Percentiles rank a stretch among this genome's conserved stretches.
These are phyloP conservation scores for Temnothorax ravouxi DNA, from an alignment of 2,888 invertebrate species.

Conservation along the genomic window DNA sequence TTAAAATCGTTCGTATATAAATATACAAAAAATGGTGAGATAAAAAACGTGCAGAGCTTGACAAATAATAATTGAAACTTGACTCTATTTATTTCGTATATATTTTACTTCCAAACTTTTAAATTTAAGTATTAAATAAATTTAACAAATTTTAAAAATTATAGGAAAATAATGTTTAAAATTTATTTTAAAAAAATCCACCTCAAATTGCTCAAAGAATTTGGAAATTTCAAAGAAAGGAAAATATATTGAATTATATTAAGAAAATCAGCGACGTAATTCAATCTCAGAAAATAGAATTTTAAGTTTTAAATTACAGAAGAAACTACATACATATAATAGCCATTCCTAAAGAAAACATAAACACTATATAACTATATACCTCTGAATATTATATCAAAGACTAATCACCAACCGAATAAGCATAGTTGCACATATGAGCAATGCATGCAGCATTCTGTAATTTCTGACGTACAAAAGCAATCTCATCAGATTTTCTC, in stretches of 20 bases:
- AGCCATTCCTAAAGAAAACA: background rate
- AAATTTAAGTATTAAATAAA: background rate
- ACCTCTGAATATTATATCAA: background rate
- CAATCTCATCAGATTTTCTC: background rate
- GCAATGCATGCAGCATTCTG: background rate
- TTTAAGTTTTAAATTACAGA: constrained; percentile 1
- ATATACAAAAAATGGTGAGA: constrained; percentile 15
- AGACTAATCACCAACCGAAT: background rate
- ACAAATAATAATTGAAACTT: background rate
- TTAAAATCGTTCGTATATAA: constrained; percentile 4
- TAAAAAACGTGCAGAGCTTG: background rate
- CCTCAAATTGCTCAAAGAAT: background rate
- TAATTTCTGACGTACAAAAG: background rate
- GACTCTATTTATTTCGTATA: background rate
- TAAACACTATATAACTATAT: background rate
- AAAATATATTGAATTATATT: background rate
- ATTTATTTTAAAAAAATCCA: background rate
- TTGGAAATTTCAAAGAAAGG: background rate
- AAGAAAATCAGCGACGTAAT: background rate
- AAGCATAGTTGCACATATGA: background rate
- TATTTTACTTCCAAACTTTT: background rate
- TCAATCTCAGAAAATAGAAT: background rate
- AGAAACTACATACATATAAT: background rate
- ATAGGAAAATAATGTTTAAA: background rate
- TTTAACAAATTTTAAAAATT: background rate